These are phyloP conservation scores for Podarcis cretensis DNA, from an alignment of 2,113 vertebrate genomes.

Conservation along the genomic window DNA sequence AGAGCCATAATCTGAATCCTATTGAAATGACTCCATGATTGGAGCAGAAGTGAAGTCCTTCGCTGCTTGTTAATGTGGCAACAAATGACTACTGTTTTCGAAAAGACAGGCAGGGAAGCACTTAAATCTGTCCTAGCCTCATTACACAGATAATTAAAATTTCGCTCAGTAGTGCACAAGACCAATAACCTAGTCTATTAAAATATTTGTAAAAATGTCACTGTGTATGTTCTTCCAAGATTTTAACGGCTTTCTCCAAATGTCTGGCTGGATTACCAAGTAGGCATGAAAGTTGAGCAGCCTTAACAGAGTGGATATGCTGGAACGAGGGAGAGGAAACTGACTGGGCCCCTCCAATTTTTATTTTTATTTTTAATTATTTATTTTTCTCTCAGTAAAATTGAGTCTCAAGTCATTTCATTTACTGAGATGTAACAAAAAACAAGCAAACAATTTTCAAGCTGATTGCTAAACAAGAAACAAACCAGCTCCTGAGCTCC, in stretches of 20 bases:
- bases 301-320: neutral
- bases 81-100: neutral
- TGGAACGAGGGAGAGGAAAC: no score
- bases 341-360: neutral
- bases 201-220: neutral
- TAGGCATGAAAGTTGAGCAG: neutral
- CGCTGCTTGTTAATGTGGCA: neutral
- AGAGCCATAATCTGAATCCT: neutral
- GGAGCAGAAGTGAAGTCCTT: neutral
- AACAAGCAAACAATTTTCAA: neutral
- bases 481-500: neutral
- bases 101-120: neutral
- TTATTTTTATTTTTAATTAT: no score
- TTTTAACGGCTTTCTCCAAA: neutral
- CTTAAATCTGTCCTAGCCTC: neutral
- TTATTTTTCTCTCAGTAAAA: neutral
- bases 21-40: neutral
- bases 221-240: neutral
- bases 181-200: slow-evolving; percentile 21
- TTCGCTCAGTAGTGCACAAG: neutral
- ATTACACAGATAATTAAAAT: slow-evolving; percentile 33
- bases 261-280: neutral
- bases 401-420: neutral
- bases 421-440: neutral
- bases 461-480: neutral